These are phyloP conservation scores for Cremastinae sp. DNA, from an alignment of 2,888 invertebrate species.

Conservation along the genomic window DNA sequence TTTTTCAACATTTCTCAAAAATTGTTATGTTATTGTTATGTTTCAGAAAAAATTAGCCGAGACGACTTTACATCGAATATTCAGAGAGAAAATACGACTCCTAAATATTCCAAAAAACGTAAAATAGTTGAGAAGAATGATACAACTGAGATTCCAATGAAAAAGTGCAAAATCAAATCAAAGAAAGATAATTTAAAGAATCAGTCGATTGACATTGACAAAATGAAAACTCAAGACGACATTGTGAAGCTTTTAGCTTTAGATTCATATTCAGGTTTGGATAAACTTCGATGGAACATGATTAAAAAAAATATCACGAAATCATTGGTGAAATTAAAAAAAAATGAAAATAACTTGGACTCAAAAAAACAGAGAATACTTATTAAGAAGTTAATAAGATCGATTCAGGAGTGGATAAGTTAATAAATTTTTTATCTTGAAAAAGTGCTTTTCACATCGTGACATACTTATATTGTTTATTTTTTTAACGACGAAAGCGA, in stretches of 20 bases:
- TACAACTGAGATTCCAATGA: not conserved
- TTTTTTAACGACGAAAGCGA: conserved; percentile 36
- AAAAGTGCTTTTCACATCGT: not conserved
- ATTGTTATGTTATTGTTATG: not conserved
- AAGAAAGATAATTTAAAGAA: conserved; percentile 32
- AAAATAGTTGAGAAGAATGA: not conserved
- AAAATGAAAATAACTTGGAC: conserved; percentile 46
- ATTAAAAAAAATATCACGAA: conserved; percentile 79
- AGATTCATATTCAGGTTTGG: conserved; percentile 75
- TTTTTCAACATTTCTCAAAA: not conserved
- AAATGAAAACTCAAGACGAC: conserved; percentile 65
- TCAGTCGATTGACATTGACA: conserved; percentile 73
- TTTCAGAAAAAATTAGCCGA: conserved; percentile 49
- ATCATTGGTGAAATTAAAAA: conserved; percentile 72
- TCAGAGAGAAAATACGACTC: not conserved
- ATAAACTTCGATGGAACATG: conserved; percentile 83
- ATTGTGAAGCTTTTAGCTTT: conserved; percentile 62
- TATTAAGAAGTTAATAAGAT: conserved; percentile 63
- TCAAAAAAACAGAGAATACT: conserved; percentile 57
- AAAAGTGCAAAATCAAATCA: not conserved
- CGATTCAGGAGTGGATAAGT: conserved; percentile 64
- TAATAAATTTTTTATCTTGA: conserved; percentile 34
- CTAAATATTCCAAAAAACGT: not conserved
- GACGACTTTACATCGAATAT: conserved; percentile 28
- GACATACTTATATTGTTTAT: not conserved